Evolutionary conservation across 2,797 vertebrate species (phyloP).

Genomic region (Betta splendens): DNA sequence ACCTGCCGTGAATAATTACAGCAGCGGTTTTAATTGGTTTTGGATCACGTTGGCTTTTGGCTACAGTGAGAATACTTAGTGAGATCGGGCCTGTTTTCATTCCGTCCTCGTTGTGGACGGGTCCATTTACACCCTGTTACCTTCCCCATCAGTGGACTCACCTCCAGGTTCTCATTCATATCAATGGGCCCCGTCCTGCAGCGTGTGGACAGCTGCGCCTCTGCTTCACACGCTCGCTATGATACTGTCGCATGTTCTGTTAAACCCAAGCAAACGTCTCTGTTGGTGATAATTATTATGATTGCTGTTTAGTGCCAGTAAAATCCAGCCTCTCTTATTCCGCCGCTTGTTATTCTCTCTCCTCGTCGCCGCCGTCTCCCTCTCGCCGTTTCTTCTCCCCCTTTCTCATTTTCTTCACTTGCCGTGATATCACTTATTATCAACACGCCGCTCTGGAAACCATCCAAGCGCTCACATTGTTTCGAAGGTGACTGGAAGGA

Average conservation of each 20-base stretch:
- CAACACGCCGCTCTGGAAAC: background rate
- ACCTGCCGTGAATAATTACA: slow-evolving; percentile 1
- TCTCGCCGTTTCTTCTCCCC: background rate
- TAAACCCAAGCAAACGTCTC: background rate
- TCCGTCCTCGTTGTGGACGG: too few species aligned
- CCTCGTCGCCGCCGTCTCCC: background rate
- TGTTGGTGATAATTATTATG: background rate
- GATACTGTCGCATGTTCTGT: background rate
- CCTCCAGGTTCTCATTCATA: background rate
- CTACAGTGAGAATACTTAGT: too few species aligned
- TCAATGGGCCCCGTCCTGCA: background rate
- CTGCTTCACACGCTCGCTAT: background rate
- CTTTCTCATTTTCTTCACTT: background rate
- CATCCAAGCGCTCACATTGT: background rate
- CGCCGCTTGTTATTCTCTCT: background rate
- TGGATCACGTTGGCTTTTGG: background rate
- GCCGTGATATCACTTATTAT: background rate
- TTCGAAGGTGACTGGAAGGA: slow-evolving; percentile 4
- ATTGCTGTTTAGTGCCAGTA: background rate
- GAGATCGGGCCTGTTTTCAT: too few species aligned
- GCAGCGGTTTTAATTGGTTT: background rate
- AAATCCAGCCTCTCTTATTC: too few species aligned
- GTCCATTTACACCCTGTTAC: background rate
- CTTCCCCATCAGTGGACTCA: background rate
- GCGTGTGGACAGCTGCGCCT: background rate